Evolutionary conservation across 2,888 invertebrate species (phyloP), one percentile per base, ranked within the genome.

Genomic region (Rhamphomyia laevipes): DNA sequence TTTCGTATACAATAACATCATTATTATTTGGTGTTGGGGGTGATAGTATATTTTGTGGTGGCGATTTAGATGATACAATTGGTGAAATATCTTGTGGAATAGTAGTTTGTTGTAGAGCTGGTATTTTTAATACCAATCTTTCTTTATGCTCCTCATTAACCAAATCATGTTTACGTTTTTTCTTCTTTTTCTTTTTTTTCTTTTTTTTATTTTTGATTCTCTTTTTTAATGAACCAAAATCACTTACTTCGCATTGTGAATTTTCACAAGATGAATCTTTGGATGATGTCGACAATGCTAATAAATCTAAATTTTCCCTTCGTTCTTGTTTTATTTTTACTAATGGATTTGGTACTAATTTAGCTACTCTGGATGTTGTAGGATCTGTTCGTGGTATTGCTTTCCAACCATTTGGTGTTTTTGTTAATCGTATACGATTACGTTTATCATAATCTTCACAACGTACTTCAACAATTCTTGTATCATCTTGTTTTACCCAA

Each of bases 361-460:
- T 68, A 12, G 63, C 60, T 45, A 67, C 60, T 17, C 63, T 58
- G 27, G 66, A 65, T 43, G 66, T 62, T 35, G 66, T 58, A 43
- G 66, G 64, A 65, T 82, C 82, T 45, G 87, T 87, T 60, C 84
- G 78, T 59, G 87, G 88, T 71, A 84, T 84, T 51, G 85, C 85
- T 52, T 84, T 79, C 89, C 88, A 88, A 61, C 88, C 87, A 66
- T 78, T 77, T 41, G 84, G 76, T 18, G 87, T 87, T 66, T 87
- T 87, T 58, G 86, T 84, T 64, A 89, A 74, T 61, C 85, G 81
- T 62, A 89, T 84, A 53, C 88, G 84, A 72, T 89, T 89, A 51
- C 86, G 75, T 67, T 84, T 80, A 74, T 89, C 88, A 76, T 88
- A 88, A 68, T 89, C 88, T 71, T 89, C 89, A 73, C 87, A 87